Evolutionary conservation across 2,797 vertebrate genomes (phyloP), one percentile per base, ranked within the genome.

Genomic region (Sebastes alutus): DNA sequence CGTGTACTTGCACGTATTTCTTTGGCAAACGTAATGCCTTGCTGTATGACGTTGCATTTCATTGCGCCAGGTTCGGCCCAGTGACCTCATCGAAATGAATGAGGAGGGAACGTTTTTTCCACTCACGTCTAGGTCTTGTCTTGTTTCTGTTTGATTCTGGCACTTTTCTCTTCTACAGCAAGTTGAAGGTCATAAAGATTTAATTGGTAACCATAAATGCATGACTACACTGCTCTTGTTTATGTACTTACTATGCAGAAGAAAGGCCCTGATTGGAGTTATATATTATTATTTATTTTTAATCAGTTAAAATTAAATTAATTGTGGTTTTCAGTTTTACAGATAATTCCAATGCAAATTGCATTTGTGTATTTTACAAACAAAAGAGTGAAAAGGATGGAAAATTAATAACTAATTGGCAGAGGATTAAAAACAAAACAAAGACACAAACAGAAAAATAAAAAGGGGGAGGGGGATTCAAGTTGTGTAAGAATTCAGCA

Each of bases 61-160:
- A 42, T 42, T 42, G 38, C 2, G 38, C 38, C 38, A 16, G 13
- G 38, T 42, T 3, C 38, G 13, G 38, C 38, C 13, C 13, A 42
- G 13, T 42, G 38, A 42, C 13, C 38, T 75, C 59, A 23, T 6
- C 27, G 52, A 76, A 23, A 22, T 16, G 38, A 54, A 10, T 14
- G 12, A 14, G 8, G 1, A 27, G 61, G 22, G 5, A 29, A 0
- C 0, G 3, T 29, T 42, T n/a, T 27, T 23, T 12, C 12, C n/a
- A 23, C 58, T 22, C 58, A 5, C 16, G 13, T 42, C 38, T 42
- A 42, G 13, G 23, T 61, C 42, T 46, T 5, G 3, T 20, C n/a
- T 71, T 12, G 46, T 65, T 25, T 27, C 46, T 56, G n/a, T 33
- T 25, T 29, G 6, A 25, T 27, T 38, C 25, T 12, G 7, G 27